Evolutionary conservation across 2,888 invertebrate genomes (phyloP), one percentile per base, ranked within the genome.

Genomic region (Nebria brevicollis): DNA sequence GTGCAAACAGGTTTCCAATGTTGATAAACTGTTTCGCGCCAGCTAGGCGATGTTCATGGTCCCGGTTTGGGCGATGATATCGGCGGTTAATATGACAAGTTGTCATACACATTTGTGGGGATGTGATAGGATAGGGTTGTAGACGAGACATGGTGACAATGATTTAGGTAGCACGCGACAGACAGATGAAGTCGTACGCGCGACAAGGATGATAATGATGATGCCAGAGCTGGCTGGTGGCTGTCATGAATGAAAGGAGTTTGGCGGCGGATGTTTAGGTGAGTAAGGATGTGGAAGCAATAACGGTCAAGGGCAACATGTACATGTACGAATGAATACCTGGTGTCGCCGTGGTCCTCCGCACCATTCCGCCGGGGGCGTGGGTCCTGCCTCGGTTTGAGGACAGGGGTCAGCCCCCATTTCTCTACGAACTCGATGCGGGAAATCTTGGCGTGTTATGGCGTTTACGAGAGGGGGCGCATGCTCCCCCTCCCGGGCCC

Each of bases 381-480:
- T 90, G 95, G 94, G 93, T 96, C 96, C 94, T 95, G 96, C 94
- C 96, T 95, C 94, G 96, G 96, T 93, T 95, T 94, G 94, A 96
- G 95, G 95, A 96, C 96, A 94, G 97, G 97, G 94, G 96, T 96
- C 93, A 97, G 95, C 95, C 97, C 97, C 97, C 97, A 97, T 96
- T 96, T 95, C 93, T 97, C 96, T 92, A 96, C 94, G 93, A 96
- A 96, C 94, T 96, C 96, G 95, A 97, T 95, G 93, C 96, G 96
- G 94, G 97, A 96, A 97, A 97, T 97, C 95, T 95, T 95, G 95
- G 93, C 93, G 93, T 93, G 90, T 91, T 88, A 88, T 88, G 89
- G 87, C 87, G 88, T 87, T 89, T 90, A 91, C 90, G 91, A 91
- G 91, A 91, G 91, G 91, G 91, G 91, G 91, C 91, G 90, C 90